Conservation (phyloP, 2,797 vertebrate genomes). For the Leptatherina wallacei region DNA sequence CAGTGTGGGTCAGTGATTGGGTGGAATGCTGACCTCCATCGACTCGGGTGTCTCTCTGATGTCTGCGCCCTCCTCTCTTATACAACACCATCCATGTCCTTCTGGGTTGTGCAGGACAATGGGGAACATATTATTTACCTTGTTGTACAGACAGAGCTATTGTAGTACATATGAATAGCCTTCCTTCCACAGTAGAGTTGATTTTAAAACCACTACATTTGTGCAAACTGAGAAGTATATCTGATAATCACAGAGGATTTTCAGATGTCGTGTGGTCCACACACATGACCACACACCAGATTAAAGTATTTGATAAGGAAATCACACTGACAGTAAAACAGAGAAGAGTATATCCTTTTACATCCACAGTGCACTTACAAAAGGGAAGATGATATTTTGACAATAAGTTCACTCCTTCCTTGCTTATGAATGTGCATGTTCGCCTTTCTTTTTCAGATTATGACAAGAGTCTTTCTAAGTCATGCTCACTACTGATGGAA, state of each 20-base stretch:
- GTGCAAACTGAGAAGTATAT: constrained; percentile 76
- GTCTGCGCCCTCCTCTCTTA: constrained; percentile 40
- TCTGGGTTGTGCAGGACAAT: constrained; percentile 72
- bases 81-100: constrained; percentile 68
- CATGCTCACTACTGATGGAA: constrained; percentile 89
- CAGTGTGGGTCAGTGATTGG: constrained; percentile 67
- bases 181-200: constrained; percentile 66
- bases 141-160: constrained; percentile 79
- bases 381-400: constrained; percentile 66
- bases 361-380: constrained; percentile 47
- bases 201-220: constrained; percentile 69
- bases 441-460: constrained; percentile 83
- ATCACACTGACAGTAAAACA: constrained; percentile 69
- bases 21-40: constrained; percentile 66
- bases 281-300: constrained; percentile 56
- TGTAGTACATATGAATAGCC: constrained; percentile 74
- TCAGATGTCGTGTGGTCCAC: constrained; percentile 61
- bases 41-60: constrained; percentile 60
- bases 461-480: constrained; percentile 85
- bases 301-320: constrained; percentile 78
- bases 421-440: constrained; percentile 55
- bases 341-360: constrained; percentile 70
- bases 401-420: constrained; percentile 40
- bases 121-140: constrained; percentile 80
- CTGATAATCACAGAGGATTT: constrained; percentile 75